Conservation (phyloP, 2,797 vertebrate species). For the Sebastes baramenuke region DNA sequence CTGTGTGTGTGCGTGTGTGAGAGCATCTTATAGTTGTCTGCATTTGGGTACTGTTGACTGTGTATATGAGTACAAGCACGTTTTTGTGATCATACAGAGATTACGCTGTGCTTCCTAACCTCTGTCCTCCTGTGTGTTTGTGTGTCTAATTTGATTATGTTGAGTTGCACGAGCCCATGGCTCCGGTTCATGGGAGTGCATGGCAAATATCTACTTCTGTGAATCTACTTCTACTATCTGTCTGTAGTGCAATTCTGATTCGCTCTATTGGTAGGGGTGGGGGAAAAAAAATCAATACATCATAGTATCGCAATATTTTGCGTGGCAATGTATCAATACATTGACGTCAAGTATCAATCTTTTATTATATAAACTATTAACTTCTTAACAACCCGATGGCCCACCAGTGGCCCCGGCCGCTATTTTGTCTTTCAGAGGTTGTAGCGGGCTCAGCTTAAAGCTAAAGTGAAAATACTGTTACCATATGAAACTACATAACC, state of each 20-base stretch:
- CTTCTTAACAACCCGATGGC: fast-evolving
- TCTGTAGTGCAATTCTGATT: not conserved
- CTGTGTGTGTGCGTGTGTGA: conserved; percentile 14
- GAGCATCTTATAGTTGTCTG: not conserved
- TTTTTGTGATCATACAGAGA: conserved; percentile 23
- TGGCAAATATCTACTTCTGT: not conserved
- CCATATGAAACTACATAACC: too few species aligned
- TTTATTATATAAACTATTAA: too few species aligned
- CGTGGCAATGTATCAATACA: too few species aligned
- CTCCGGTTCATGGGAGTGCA: not conserved
- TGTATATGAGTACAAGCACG: conserved; percentile 10
- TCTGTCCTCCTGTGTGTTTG: conserved; percentile 7
- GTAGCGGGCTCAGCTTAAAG: too few species aligned
- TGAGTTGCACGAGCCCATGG: not conserved
- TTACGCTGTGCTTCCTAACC: conserved; percentile 1
- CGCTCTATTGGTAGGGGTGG: fast-evolving
- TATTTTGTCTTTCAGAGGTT: too few species aligned
- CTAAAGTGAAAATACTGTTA: too few species aligned
- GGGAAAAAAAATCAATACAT: too few species aligned
- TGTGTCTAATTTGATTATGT: conserved; percentile 35
- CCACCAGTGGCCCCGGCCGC: too few species aligned
- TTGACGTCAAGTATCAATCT: too few species aligned
- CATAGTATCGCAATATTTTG: too few species aligned
- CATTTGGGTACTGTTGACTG: conserved; percentile 20
- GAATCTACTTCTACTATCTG: not conserved